A percentile compares a stretch with the other conserved stretches of the same genome.
phyloP scores from a whole-genome alignment of 2,113 vertebrate species.

The Crotalus helleri region DNA sequence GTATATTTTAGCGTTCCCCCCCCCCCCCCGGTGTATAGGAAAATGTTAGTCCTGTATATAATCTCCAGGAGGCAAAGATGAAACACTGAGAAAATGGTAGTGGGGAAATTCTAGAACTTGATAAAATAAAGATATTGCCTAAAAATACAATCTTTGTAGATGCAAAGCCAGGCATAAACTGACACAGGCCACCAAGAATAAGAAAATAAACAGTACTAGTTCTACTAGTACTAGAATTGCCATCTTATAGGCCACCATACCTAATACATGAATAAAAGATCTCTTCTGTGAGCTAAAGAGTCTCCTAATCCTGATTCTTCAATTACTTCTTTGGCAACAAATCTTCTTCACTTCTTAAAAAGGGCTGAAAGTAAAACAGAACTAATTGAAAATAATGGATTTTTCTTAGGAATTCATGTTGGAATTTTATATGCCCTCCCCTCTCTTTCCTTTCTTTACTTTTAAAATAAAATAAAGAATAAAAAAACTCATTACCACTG shows the following conservation, averaged over 20 bases:
- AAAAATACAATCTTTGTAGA: neutral
- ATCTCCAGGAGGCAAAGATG: slow-evolving; percentile 5
- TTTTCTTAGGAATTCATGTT: neutral
- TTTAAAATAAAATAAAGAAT: neutral
- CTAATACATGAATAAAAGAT: neutral
- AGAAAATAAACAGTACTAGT: slow-evolving; percentile 1
- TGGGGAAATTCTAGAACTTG: slow-evolving; percentile 21
- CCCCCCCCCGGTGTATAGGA: neutral
- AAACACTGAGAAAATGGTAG: neutral
- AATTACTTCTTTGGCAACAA: neutral
- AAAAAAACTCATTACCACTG: neutral
- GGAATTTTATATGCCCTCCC: neutral
- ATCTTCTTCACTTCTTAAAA: neutral
- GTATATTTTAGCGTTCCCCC: slow-evolving; percentile 43
- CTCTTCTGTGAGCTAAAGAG: neutral
- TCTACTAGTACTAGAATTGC: neutral
- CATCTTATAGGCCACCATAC: neutral
- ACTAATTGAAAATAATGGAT: neutral
- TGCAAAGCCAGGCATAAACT: neutral
- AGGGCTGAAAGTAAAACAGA: neutral
- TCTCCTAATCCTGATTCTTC: neutral
- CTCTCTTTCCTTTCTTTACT: neutral
- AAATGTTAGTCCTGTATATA: accelerated
- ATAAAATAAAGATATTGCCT: slow-evolving; percentile 20
- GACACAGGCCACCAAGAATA: slow-evolving; percentile 4